Base-by-base conservation (phyloP, 2,113 vertebrate species). In the Aegithalos caudatus region DNA sequence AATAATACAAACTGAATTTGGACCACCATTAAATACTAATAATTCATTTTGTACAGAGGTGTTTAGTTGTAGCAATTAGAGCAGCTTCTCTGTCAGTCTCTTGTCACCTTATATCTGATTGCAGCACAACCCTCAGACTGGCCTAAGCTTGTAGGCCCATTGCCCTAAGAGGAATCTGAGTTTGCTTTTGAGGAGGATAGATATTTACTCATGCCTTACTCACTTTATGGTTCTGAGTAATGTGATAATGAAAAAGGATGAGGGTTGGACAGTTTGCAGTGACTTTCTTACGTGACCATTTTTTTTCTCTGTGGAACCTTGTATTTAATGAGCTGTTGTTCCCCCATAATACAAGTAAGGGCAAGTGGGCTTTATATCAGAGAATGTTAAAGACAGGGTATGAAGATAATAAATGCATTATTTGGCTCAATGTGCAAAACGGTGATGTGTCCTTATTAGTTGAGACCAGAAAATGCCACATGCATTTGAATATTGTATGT, bases 151-250 rank as follows among this genome's bases (percentile, higher is more conserved):
- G 31, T 35, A 48, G 33, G 14, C 24, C 20, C 12, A 10, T 56
- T 62, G 65, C 74, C n/a, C 45, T 57, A 4, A 31, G 47, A 83
- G 54, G 42, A 73, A 28, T 51, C 4, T 0, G 10, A 40, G 74
- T 94, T 94, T 93, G 56, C 28, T 94, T 96, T 94, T 67, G 60
- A 90, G 94, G 84, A 94, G 90, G 92, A 62, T 53, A 33, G 38
- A 2, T 77, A 22, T 4, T 94, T 70, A 92, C 85, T 95, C 65
- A 64, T 45, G 40, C 14, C 53, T 94, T 89, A 89, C n/a, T 89
- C 86, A 90, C 44, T 72, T 89, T 48, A 83, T 66, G 80, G 42
- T 66, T 81, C 71, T 83, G 81, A 91, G 64, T 70, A 44, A 80
- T 38, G 58, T 54, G 77, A 83, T 91, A 72, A 81, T 47, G 61